A percentile compares a stretch with the other conserved stretches of the same genome.
phyloP scores from a whole-genome alignment of 1,140 invertebrate species.

The Drosophila malerkotliana region DNA sequence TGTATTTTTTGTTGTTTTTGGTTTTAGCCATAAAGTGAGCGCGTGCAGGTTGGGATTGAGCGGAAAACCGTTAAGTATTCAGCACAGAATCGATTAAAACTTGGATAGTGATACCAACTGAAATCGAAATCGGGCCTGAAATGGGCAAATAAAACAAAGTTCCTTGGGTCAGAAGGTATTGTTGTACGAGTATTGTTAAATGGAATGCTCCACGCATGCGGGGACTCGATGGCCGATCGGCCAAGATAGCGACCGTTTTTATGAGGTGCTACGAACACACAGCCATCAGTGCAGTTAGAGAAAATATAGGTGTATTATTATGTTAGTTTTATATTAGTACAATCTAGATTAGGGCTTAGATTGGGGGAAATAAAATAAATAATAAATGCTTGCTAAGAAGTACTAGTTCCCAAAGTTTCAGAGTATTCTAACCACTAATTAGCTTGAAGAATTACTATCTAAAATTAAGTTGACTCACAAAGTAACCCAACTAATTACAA shows the following conservation, averaged over 20 bases:
- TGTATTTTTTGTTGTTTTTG: constrained; percentile 4
- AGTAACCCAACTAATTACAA: background rate
- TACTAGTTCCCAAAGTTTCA: too few species aligned
- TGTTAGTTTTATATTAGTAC: too few species aligned
- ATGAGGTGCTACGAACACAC: constrained; percentile 36
- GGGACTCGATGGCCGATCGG: constrained; percentile 39
- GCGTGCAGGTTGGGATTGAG: background rate
- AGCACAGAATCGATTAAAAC: constrained; percentile 48
- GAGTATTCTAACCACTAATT: too few species aligned
- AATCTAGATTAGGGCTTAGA: too few species aligned
- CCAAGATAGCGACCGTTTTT: constrained; percentile 58
- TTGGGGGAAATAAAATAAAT: too few species aligned
- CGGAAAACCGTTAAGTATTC: constrained; percentile 53
- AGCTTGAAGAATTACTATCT: too few species aligned
- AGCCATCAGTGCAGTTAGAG: constrained; percentile 4
- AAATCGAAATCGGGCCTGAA: constrained; percentile 49
- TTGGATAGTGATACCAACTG: constrained; percentile 31
- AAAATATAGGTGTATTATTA: constrained; percentile 1
- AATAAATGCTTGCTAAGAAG: too few species aligned
- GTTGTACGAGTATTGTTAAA: constrained; percentile 10
- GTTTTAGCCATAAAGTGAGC: background rate
- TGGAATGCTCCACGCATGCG: constrained; percentile 42
- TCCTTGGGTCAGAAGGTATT: constrained; percentile 43
- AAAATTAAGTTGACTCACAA: background rate
- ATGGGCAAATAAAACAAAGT: constrained; percentile 51